Evolutionary conservation across 2,888 invertebrate species (phyloP), one percentile per base, ranked within the genome.

Genomic region (Sphaerophoria taeniata): DNA sequence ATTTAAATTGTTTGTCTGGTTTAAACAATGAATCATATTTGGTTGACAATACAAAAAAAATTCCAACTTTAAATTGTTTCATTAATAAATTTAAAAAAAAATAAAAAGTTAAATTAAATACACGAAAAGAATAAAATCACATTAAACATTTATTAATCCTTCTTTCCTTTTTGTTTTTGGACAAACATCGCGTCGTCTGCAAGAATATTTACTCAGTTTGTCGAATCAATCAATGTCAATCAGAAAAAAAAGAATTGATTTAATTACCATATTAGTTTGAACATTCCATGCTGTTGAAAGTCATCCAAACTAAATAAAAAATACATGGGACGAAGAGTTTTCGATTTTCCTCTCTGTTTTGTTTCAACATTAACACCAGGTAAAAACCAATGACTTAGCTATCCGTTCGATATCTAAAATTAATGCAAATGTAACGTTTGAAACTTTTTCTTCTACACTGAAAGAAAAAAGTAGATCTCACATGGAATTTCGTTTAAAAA

Each of bases 331-430:
- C 4, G 14, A 49, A 43, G 12, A 49, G 14, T 16, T 43, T 69
- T 49, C 5, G 9, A 14, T 67, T 60, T 34, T 63, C 14, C 49
- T 71, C 34, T 55, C 11, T 55, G 24, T 24, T 24, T 24, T 24
- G 24, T 74, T 56, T 70, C 11, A 63, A 65, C 53, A 51, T 55
- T 58, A 74, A 69, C 45, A 39, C 7, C 69, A 78, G 69, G 78
- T 83, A 63, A 75, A 71, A 74, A 58, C 31, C 65, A 49, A 79
- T 75, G 63, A 79, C 60, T 79, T 79, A 6, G 65, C 71, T 58
- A 75, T 55, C 70, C 63, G 65, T 36, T 65, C n/a, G 55, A 65
- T 71, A 53, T 65, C 74, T 79, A 60, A 70, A 83, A 74, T 74
- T 53, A 56, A 69, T 45, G 45, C 58, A 14, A 77, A 16, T 16